These are phyloP conservation scores for Oreonectes daqikongensis DNA, from an alignment of 2,797 vertebrate genomes.

Conservation along the genomic window DNA sequence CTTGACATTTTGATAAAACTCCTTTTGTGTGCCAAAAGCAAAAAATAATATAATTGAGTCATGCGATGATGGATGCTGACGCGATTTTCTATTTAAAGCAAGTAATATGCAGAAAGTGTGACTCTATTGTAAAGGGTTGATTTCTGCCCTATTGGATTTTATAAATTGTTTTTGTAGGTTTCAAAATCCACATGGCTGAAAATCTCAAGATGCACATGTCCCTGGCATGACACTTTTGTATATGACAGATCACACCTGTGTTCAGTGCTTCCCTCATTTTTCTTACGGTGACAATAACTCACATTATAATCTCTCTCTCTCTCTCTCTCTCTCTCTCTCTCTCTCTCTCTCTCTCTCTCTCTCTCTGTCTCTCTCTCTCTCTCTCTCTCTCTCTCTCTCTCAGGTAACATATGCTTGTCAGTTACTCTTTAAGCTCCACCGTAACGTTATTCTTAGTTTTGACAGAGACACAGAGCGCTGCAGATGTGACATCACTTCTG, in stretches of 20 bases:
- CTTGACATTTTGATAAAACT: background rate
- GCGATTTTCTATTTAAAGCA: background rate
- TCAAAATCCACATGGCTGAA: background rate
- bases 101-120: background rate
- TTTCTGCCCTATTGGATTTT: background rate
- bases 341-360: too few relatives aligned
- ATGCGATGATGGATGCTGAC: background rate
- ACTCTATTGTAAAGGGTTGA: background rate
- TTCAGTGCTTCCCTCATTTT: background rate
- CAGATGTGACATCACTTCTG: conserved; percentile 18
- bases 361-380: conserved; percentile 21
- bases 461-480: conserved; percentile 63
- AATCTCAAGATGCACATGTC: background rate
- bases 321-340: background rate
- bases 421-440: conserved; percentile 52
- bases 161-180: background rate
- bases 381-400: background rate
- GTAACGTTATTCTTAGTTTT: conserved; percentile 50
- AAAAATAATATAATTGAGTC: background rate
- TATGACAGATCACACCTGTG: background rate
- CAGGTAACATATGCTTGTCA: conserved; percentile 44
- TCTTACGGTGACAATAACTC: background rate
- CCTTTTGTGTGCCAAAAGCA: background rate
- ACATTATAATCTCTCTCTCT: conserved; percentile 15
- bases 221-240: background rate